Percentiles rank a stretch among this genome's conserved stretches.
Conservation (phyloP, 2,888 invertebrate genomes). For the Fabriciana adippe region DNA sequence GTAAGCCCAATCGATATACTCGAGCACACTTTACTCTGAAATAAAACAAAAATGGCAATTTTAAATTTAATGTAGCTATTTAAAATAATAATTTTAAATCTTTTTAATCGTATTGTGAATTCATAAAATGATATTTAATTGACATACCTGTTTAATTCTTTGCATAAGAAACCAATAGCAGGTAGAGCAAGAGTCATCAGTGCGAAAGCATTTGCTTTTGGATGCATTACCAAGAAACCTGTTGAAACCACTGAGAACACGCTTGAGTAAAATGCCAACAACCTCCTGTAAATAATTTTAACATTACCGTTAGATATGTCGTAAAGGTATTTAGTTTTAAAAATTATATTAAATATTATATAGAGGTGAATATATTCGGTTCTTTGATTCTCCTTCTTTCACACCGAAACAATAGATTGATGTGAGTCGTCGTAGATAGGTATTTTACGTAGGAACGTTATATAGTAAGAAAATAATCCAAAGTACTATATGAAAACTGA, state of each 20-base stretch:
- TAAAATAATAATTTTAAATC: not conserved
- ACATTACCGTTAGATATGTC: not conserved
- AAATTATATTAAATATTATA: too few species aligned
- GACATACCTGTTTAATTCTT: constrained; percentile 85
- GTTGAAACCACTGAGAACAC: constrained; percentile 85
- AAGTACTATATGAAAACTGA: too few species aligned
- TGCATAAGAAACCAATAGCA: constrained; percentile 84
- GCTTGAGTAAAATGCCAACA: constrained; percentile 83
- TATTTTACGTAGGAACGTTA: too few species aligned
- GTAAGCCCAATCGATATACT: constrained; percentile 87
- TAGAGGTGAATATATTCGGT: too few species aligned
- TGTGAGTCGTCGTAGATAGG: too few species aligned
- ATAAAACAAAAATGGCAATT: not conserved
- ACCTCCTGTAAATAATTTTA: constrained; percentile 72
- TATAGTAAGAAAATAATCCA: too few species aligned
- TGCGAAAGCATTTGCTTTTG: constrained; percentile 91
- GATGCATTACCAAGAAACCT: constrained; percentile 87
- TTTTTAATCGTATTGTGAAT: too few species aligned
- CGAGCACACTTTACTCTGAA: constrained; percentile 83
- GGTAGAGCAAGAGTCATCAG: constrained; percentile 89
- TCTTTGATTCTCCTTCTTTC: too few species aligned
- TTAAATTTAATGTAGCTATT: not conserved
- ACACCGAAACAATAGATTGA: too few species aligned
- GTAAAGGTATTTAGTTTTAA: too few species aligned
- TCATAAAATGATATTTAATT: not conserved